Percentiles rank a stretch among this genome's conserved stretches.
Evolutionary conservation across 2,888 invertebrate species (phyloP).

Genomic region (Pristionchus mayeri): DNA sequence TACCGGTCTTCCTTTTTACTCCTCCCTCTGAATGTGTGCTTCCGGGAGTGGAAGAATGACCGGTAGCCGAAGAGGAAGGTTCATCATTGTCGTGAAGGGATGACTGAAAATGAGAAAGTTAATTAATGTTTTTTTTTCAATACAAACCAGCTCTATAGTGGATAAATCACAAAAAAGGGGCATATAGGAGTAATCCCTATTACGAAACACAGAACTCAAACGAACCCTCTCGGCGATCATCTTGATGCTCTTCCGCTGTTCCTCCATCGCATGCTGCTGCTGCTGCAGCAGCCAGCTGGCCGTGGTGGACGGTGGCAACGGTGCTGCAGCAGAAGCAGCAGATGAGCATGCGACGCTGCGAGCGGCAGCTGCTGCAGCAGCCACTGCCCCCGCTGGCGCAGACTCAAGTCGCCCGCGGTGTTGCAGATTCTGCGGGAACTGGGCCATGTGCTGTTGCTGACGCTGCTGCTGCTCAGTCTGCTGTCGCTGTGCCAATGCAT

Average conservation of each 20-base stretch:
- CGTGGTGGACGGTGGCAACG: background rate
- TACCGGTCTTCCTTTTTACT: conserved; percentile 6
- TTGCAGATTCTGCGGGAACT: background rate
- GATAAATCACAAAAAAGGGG: background rate
- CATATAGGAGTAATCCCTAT: background rate
- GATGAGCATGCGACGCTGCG: background rate
- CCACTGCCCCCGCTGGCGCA: background rate
- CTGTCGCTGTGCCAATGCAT: background rate
- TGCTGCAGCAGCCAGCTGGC: conserved; percentile 26
- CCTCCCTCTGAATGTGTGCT: conserved; percentile 19
- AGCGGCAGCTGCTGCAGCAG: conserved; percentile 15
- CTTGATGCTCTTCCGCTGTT: conserved; percentile 5
- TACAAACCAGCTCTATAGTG: background rate
- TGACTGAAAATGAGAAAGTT: background rate
- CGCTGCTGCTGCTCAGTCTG: background rate
- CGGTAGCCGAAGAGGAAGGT: background rate
- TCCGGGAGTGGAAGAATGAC: conserved; percentile 9
- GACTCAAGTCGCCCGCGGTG: background rate
- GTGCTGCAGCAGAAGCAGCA: background rate
- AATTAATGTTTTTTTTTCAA: background rate
- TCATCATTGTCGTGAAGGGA: background rate
- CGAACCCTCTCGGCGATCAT: conserved; percentile 31
- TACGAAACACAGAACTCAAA: background rate
- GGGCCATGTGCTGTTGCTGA: background rate
- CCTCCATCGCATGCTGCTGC: background rate